Evolutionary conservation across 2,113 vertebrate genomes (phyloP).

Genomic region (Verasper variegatus): DNA sequence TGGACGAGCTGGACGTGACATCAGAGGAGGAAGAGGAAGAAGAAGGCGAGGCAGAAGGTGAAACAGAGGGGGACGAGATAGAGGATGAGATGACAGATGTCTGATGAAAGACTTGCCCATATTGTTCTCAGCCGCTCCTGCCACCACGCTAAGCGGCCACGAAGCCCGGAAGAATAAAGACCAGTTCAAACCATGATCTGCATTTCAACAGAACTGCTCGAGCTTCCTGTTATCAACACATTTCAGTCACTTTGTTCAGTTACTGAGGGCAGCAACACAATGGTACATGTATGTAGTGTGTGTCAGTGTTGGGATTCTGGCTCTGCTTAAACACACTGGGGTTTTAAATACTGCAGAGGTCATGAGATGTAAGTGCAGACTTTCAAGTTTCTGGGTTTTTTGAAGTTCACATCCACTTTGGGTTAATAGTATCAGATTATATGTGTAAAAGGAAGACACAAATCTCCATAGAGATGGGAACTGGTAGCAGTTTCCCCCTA

Average conservation of each 20-base stretch:
- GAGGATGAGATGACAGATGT: slow-evolving; percentile 99
- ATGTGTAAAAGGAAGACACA: background rate
- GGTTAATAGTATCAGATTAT: background rate
- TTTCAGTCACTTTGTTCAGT: slow-evolving; percentile 14
- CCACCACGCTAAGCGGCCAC: slow-evolving; percentile 19
- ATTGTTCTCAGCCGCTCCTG: slow-evolving; percentile 39
- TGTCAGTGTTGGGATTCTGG: background rate
- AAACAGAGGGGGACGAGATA: slow-evolving; percentile 91
- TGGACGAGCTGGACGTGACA: slow-evolving; percentile 90
- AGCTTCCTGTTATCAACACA: slow-evolving; percentile 7
- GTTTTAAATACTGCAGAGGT: slow-evolving; percentile 13
- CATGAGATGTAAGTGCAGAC: background rate
- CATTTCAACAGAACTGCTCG: slow-evolving; percentile 7
- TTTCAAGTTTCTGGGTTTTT: background rate
- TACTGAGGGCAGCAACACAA: background rate
- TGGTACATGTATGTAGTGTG: background rate
- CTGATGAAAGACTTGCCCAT: slow-evolving; percentile 79
- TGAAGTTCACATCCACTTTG: background rate
- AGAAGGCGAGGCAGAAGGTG: slow-evolving; percentile 84
- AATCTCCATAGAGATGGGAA: too few species aligned
- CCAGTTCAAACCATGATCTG: slow-evolving; percentile 16
- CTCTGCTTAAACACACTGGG: slow-evolving; percentile 14
- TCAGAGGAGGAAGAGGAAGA: slow-evolving; percentile 95
- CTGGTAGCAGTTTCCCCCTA: too few species aligned
- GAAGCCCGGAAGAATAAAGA: slow-evolving; percentile 39